Base-by-base conservation (phyloP, 2,113 vertebrate genomes). In the Mionectes macconnelli region DNA sequence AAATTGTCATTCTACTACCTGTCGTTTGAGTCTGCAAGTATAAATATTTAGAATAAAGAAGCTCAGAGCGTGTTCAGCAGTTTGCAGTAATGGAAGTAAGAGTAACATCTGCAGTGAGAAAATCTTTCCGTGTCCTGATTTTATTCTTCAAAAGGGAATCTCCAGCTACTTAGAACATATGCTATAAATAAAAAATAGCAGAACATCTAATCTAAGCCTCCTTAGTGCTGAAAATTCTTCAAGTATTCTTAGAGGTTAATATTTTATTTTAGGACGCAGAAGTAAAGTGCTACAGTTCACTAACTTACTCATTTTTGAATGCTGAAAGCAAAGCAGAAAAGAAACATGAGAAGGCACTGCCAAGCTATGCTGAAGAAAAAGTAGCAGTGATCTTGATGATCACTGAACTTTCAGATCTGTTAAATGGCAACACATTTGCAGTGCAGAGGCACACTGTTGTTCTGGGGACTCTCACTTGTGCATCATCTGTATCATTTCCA, bases 91-190 rank as follows among this genome's bases (percentile, higher is more conserved):
- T 68, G 87, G 84, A 84, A 96, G 33, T 64, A 94, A 94, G 70
- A 62, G 66, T 75, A 87, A 53, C 39, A 77, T 55, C 64, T 79
- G 37, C 0, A 0, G 45, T 76, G 49, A 93, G 82, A 87, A 93
- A 89, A 94, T 84, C 77, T 89, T 94, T 84, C 59, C 42, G 45
- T 89, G 84, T 74, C 86, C 70, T 78, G 84, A 85, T 82, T 96
- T 97, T 91, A 89, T 89, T 95, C 90, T 96, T 93, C 91, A 92
- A 44, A 96, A 89, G 85, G 89, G 83, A 95, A 84, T 89, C 83
- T 93, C 82, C 70, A 62, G 44, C 66, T 89, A 73, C 72, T 74
- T 93, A 47, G 63, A 91, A 49, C 1, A 1, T 57, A 74, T n/a
- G 33, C 50, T 77, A 94, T 94, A 93, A 96, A 95, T 95, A 94